A percentile compares a stretch with the other conserved stretches of the same genome.
These are phyloP conservation scores for Eumacrocentrus americanus DNA, from an alignment of 2,888 invertebrate genomes.

Conservation along the genomic window DNA sequence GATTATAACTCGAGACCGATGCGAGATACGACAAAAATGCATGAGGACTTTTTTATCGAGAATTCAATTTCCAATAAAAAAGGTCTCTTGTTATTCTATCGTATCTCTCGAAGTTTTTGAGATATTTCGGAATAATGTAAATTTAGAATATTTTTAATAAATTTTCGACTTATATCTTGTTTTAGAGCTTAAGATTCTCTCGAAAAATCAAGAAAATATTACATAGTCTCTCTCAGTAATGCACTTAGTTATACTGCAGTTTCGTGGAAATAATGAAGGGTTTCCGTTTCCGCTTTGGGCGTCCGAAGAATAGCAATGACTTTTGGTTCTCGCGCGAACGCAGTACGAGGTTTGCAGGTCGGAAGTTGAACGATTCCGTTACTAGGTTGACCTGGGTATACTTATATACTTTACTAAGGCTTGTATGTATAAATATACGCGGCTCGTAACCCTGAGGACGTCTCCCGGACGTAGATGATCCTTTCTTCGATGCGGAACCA, in stretches of 20 bases:
- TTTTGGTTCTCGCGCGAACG: constrained; percentile 27
- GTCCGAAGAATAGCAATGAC: constrained; percentile 53
- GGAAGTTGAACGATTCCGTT: constrained; percentile 37
- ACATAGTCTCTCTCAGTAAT: no score
- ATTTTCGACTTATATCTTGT: no score
- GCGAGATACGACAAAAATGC: no score
- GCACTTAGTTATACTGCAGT: no score
- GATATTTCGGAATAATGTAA: no score
- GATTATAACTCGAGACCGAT: no score
- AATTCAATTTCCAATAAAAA: no score
- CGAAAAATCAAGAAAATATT: neutral
- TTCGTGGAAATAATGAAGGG: constrained; percentile 51
- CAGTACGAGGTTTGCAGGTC: constrained; percentile 31
- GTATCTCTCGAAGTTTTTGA: no score
- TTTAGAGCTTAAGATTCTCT: no score
- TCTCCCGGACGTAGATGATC: constrained; percentile 17
- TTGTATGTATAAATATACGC: neutral
- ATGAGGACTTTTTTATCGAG: no score
- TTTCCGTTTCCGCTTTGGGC: constrained; percentile 54
- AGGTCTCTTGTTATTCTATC: no score
- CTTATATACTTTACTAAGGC: neutral
- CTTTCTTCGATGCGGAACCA: constrained; percentile 33
- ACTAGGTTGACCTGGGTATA: neutral
- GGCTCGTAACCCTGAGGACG: constrained; percentile 20
- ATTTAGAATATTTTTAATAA: no score